A percentile compares a stretch with the other conserved stretches of the same genome.
phyloP scores from a whole-genome alignment of 2,113 vertebrate species.

The Nematolebias whitei region DNA sequence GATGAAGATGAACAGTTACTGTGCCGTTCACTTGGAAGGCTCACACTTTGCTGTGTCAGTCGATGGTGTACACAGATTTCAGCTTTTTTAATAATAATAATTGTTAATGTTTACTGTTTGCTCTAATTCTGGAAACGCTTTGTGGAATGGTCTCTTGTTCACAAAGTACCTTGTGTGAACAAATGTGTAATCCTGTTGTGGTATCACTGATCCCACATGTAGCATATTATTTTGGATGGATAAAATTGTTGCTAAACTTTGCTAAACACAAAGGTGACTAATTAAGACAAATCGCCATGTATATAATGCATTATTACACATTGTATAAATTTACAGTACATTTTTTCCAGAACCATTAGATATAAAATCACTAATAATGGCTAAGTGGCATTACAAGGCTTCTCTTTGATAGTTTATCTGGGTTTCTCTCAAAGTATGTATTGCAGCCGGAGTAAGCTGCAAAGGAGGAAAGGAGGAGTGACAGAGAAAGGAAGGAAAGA shows the following conservation, averaged over 20 bases:
- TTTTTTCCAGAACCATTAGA: neutral
- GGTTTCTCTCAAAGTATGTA: neutral
- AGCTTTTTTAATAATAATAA: neutral
- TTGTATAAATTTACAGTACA: neutral
- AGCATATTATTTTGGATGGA: too few relatives aligned
- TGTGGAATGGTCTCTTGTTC: neutral
- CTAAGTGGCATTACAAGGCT: neutral
- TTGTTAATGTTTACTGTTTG: neutral
- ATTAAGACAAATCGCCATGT: neutral
- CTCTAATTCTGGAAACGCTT: neutral
- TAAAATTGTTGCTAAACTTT: neutral
- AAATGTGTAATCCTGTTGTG: neutral
- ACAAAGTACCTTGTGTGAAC: neutral
- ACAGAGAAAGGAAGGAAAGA: slow-evolving; percentile 28
- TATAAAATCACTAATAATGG: neutral
- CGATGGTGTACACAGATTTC: neutral
- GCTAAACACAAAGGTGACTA: neutral
- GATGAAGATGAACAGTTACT: slow-evolving; percentile 28
- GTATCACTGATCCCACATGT: neutral
- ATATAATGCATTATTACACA: neutral
- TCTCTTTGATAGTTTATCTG: neutral
- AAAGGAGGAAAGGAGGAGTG: slow-evolving; percentile 47
- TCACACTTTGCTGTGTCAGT: neutral
- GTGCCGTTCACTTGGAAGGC: slow-evolving; percentile 3
- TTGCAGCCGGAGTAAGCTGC: slow-evolving; percentile 25